A percentile compares a stretch with the other conserved stretches of the same genome.
These are phyloP conservation scores for Mya arenaria DNA, from an alignment of 1,140 invertebrate genomes.

Conservation along the genomic window DNA sequence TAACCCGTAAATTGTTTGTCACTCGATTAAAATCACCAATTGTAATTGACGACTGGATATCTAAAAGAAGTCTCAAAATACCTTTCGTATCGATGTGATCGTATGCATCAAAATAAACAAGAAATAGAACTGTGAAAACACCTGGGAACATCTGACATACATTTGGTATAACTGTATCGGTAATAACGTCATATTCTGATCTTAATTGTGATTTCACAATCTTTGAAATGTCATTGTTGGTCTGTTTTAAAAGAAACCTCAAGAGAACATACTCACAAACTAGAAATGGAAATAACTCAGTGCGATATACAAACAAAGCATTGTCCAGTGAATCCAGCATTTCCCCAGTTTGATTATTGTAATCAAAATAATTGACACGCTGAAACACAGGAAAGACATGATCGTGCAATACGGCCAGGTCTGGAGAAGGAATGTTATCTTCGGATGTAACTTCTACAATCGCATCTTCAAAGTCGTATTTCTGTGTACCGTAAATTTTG, in stretches of 20 bases:
- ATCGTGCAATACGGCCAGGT: slow-evolving; percentile 9
- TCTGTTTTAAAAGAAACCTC: not conserved
- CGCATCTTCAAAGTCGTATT: not conserved
- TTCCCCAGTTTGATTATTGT: not conserved
- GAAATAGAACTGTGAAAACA: not conserved
- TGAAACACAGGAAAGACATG: not conserved
- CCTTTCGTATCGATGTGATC: not conserved
- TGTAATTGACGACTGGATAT: not conserved
- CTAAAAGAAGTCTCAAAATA: not conserved
- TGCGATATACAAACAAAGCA: not conserved
- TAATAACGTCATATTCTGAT: too few relatives aligned
- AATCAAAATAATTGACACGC: slow-evolving; percentile 4
- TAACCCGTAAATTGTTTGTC: not conserved
- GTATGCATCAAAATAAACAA: not conserved
- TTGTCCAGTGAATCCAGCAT: not conserved
- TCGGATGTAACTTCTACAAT: not conserved
- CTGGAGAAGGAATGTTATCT: not conserved
- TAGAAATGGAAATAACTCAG: not conserved
- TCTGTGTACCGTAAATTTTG: not conserved
- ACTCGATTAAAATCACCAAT: not conserved
- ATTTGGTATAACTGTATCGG: not conserved
- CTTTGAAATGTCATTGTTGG: too few relatives aligned
- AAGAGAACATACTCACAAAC: not conserved
- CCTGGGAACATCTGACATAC: not conserved
- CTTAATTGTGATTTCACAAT: too few relatives aligned